Evolutionary conservation across 2,888 invertebrate genomes (phyloP).

Genomic region (Meghimatium bilineatum): DNA sequence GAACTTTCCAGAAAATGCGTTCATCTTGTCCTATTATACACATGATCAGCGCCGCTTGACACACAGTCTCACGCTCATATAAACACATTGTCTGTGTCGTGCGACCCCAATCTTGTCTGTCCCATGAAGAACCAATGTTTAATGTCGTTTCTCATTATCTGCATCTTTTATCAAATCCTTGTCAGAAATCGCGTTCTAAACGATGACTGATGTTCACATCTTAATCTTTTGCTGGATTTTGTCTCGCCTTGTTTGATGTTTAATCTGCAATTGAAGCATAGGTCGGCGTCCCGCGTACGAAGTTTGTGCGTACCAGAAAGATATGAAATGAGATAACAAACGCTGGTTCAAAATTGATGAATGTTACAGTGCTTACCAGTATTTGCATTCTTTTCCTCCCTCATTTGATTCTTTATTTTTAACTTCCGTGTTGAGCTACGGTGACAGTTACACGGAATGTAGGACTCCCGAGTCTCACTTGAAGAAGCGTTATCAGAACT

Average conservation of each 20-base stretch:
- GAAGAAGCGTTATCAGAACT: no score
- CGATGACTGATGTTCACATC: constrained; percentile 16
- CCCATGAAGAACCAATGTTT: neutral
- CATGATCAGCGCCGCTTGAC: no score
- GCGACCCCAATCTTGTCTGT: neutral
- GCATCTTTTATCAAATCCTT: neutral
- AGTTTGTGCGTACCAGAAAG: neutral
- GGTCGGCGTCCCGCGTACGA: neutral
- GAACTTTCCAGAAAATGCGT: no score
- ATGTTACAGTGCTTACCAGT: neutral
- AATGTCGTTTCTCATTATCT: neutral
- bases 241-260: constrained; percentile 9
- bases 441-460: no score
- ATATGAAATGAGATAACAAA: constrained; percentile 4
- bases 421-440: no score
- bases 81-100: neutral
- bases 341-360: neutral
- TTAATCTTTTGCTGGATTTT: neutral
- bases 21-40: no score
- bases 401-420: no score
- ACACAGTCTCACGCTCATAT: neutral
- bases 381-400: neutral
- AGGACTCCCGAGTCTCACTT: no score
- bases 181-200: neutral
- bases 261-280: constrained; percentile 4